These are phyloP conservation scores for Coelopa frigida DNA, from an alignment of 1,140 invertebrate species.

Conservation along the genomic window DNA sequence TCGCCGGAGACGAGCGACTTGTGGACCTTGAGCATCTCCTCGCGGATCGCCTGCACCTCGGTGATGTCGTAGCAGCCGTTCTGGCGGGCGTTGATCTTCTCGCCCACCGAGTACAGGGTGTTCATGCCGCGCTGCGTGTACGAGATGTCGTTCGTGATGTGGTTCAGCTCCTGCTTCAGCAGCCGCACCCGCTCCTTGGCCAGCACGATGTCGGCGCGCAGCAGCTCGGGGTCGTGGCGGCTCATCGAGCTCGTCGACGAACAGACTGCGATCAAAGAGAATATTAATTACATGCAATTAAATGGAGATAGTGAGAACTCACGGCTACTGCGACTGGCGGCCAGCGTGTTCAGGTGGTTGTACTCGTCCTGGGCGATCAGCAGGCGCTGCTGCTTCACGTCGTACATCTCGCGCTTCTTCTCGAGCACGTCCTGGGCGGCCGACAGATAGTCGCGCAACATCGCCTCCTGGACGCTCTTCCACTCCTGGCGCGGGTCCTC, in stretches of 20 bases:
- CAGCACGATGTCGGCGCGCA: constrained; percentile 85
- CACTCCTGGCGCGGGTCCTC: constrained; percentile 95
- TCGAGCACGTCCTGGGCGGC: constrained; percentile 90
- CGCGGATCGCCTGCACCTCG: constrained; percentile 90
- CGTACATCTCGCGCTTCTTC: constrained; percentile 94
- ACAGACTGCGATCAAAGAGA: constrained; percentile 62
- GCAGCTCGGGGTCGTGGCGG: constrained; percentile 87
- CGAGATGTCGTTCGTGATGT: constrained; percentile 85
- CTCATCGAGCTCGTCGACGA: constrained; percentile 83
- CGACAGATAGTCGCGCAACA: constrained; percentile 91
- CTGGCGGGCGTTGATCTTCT: constrained; percentile 77
- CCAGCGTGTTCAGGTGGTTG: constrained; percentile 83
- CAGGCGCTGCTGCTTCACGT: constrained; percentile 89
- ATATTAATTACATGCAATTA: too few relatives aligned
- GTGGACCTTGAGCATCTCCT: constrained; percentile 87
- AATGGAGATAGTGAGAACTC: constrained; percentile 51
- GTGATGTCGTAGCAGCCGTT: constrained; percentile 83
- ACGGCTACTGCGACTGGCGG: constrained; percentile 77
- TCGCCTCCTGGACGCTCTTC: constrained; percentile 89
- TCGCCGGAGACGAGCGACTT: constrained; percentile 74
- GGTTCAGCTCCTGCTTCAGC: constrained; percentile 82
- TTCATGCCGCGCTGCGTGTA: constrained; percentile 88
- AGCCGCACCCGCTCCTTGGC: constrained; percentile 82
- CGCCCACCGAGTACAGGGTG: constrained; percentile 84
- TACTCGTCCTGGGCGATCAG: constrained; percentile 92